phyloP scores from a whole-genome alignment of 2,797 vertebrate species.

The Argyrosomus regius region DNA sequence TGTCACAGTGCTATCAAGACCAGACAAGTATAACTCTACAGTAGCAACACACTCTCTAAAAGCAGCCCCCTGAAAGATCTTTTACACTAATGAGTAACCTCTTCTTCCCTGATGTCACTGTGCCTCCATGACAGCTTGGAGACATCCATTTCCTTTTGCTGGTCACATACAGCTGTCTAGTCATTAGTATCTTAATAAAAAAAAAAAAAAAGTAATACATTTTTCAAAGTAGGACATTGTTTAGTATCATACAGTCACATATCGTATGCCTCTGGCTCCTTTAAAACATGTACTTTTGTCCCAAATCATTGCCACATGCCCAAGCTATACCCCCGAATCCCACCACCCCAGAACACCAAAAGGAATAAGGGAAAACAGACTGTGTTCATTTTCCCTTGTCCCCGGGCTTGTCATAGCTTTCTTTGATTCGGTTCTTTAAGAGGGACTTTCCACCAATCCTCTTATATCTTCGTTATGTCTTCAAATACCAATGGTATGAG shows the following conservation, averaged over 20 bases:
- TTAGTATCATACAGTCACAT: conserved; percentile 7
- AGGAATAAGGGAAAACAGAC: conserved; percentile 40
- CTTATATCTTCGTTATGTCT: not conserved
- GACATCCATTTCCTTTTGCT: not conserved
- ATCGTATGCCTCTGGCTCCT: conserved; percentile 8
- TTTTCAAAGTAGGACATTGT: conserved; percentile 20
- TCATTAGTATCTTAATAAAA: not conserved
- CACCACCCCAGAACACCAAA: not conserved
- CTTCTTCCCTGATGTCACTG: not conserved
- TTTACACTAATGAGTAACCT: not conserved
- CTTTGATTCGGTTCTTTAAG: conserved; percentile 39
- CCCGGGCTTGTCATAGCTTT: conserved; percentile 7
- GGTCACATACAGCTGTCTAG: not conserved
- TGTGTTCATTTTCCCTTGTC: conserved; percentile 14
- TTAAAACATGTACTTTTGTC: not conserved
- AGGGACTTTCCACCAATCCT: not conserved
- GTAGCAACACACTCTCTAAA: not conserved
- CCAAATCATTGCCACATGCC: conserved; percentile 22
- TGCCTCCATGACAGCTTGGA: conserved; percentile 12
- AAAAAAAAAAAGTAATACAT: not conserved
- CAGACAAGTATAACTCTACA: conserved; percentile 17
- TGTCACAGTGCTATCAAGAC: not conserved
- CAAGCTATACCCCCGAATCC: conserved; percentile 1
- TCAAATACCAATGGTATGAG: not conserved
- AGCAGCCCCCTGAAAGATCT: not conserved